Evolutionary conservation across 2,888 invertebrate genomes (phyloP).

Genomic region (Athalia circularis): DNA sequence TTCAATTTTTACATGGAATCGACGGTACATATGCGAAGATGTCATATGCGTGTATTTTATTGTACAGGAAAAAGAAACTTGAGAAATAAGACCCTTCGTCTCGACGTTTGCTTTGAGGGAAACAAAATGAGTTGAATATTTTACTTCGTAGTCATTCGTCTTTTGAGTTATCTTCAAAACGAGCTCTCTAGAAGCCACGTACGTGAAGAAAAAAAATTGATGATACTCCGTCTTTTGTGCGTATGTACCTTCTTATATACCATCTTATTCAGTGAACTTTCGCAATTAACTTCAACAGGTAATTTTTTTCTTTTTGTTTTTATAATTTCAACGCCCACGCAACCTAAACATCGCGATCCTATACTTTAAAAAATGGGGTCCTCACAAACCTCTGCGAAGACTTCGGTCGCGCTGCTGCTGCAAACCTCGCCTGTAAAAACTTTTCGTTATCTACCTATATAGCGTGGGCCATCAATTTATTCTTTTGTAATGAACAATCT

Average conservation of each 20-base stretch:
- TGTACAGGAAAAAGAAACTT: slow-evolving; percentile 9
- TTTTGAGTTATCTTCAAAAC: slow-evolving; percentile 1
- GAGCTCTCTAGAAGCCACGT: neutral
- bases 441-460: too few species aligned
- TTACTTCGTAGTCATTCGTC: slow-evolving; percentile 3
- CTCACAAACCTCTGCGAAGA: neutral
- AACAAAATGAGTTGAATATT: slow-evolving; percentile 31
- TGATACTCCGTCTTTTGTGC: too few species aligned
- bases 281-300: slow-evolving; percentile 14
- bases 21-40: too few species aligned
- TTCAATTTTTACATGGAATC: neutral
- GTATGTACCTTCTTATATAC: neutral
- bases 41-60: too few species aligned
- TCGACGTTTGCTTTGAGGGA: neutral
- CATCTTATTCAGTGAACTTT: slow-evolving; percentile 32
- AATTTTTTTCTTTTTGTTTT: neutral
- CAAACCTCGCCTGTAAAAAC: too few species aligned
- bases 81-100: slow-evolving; percentile 1
- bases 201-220: too few species aligned
- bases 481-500: too few species aligned
- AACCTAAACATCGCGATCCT: neutral
- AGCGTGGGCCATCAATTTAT: too few species aligned
- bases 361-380: neutral
- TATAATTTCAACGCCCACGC: neutral
- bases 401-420: too few species aligned